Evolutionary conservation across 2,797 vertebrate genomes (phyloP).

Genomic region (Pantherophis vulpinus): DNA sequence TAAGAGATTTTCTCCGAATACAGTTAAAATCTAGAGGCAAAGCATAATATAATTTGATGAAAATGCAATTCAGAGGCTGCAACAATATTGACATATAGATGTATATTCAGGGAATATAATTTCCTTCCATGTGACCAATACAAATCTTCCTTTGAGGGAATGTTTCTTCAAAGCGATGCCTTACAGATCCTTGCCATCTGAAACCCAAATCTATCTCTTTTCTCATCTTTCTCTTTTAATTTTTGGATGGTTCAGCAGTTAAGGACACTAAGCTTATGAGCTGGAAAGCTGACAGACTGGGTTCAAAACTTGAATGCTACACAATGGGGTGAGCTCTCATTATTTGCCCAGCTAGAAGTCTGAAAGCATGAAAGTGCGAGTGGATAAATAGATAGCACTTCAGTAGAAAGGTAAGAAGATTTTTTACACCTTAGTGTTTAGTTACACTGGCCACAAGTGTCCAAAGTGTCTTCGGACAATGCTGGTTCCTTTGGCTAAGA

Average conservation of each 20-base stretch:
- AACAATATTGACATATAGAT: not conserved
- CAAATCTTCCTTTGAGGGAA: not conserved
- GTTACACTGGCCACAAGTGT: not conserved
- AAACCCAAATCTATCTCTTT: not conserved
- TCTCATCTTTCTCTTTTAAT: not conserved
- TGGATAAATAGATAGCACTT: not conserved
- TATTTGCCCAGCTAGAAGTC: not conserved
- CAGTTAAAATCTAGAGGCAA: not conserved
- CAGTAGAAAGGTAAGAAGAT: not conserved
- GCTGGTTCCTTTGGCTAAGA: not conserved
- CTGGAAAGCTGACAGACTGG: not conserved
- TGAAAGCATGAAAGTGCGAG: not conserved
- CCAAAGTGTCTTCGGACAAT: not conserved
- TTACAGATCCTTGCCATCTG: not conserved
- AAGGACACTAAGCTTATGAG: not conserved
- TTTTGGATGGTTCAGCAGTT: not conserved
- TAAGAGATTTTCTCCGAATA: not conserved
- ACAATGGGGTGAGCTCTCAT: not conserved
- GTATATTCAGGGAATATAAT: not conserved
- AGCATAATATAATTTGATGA: not conserved
- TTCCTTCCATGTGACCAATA: not conserved
- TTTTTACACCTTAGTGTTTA: not conserved
- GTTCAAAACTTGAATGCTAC: not conserved
- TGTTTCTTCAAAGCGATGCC: not conserved
- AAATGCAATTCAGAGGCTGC: not conserved